Percentiles rank a stretch among this genome's conserved stretches.
Conservation (phyloP, 2,797 vertebrate genomes). For the Microchirus variegatus region DNA sequence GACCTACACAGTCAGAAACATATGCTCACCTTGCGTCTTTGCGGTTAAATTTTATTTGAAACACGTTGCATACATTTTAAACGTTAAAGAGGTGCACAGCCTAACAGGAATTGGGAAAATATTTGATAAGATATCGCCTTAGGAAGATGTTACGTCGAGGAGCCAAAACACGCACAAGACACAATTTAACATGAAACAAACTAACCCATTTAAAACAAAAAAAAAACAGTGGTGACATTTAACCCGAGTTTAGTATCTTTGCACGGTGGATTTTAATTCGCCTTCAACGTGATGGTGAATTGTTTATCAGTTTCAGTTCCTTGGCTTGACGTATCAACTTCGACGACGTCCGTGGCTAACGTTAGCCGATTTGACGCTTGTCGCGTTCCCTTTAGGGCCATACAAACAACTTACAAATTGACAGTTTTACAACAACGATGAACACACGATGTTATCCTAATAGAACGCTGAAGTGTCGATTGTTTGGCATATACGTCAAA, state of each 20-base stretch:
- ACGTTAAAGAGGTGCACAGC: too few species aligned
- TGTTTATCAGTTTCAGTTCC: background rate
- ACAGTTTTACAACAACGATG: rapidly evolving
- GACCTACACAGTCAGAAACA: constrained; percentile 7
- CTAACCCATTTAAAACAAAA: too few species aligned
- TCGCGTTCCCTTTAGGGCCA: background rate
- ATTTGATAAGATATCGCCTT: too few species aligned
- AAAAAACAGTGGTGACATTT: too few species aligned
- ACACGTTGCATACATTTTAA: too few species aligned
- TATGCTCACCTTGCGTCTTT: background rate
- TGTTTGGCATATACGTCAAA: background rate
- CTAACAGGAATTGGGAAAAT: too few species aligned
- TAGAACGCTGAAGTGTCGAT: background rate
- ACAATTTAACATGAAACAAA: too few species aligned
- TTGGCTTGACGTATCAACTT: constrained; percentile 48
- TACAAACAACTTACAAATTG: background rate
- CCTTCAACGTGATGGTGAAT: too few species aligned
- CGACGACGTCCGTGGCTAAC: constrained; percentile 10
- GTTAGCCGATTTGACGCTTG: constrained; percentile 11
- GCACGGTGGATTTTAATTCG: too few species aligned
- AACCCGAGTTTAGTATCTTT: too few species aligned
- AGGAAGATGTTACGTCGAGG: too few species aligned
- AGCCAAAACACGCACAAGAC: too few species aligned
- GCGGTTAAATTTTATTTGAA: background rate
- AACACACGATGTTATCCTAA: rapidly evolving